Base-by-base conservation (phyloP, 2,113 vertebrate genomes). In the Vicugna pacos region DNA sequence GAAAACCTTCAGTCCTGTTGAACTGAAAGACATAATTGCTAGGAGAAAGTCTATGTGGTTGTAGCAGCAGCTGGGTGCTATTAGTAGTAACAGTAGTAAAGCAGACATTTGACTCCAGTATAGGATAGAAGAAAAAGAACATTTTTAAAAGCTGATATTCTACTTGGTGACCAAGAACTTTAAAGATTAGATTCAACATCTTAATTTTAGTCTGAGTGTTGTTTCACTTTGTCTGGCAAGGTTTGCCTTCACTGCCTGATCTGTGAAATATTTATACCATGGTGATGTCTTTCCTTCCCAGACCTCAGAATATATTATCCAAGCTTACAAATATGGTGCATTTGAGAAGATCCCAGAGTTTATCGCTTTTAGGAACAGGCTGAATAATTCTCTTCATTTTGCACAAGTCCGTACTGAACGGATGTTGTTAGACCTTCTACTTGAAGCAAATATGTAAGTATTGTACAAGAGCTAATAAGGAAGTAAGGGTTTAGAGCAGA, bases 251-350 rank as follows among this genome's bases (percentile, higher is more conserved):
- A 24, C 81, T 94, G 32, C 46, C 42, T 96, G 62, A 82, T 26
- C 46, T 79, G 79, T 89, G 82, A 92, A 88, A 80, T 97, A 89
- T 93, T 98, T 22, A 98, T 28, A 46, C 89, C 48, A 94, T 88
- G 72, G 88, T 96, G 75, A 30, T 96, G 42, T 98, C 91, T 98
- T 97, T 97, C 98, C 91, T 95, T 95, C 97, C 79, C 56, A 99
- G 99, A 99, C 99, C 99, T 99, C 99, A 99, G 99, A 99, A 99
- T 99, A 99, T 93, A 99, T 99, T 98, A 99, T 99, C 98, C 99
- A 99, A 98, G 99, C 99, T 81, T 99, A 99, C 96, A 99, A 99
- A 98, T 99, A 99, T 1, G 99, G 99, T 94, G 99, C 99, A 0
- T 99, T 99, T 93, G 99, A 99, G 99, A 99, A 99, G 98, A 99